Evolutionary conservation across 2,113 vertebrate genomes (phyloP), one percentile per base, ranked within the genome.

Genomic region (Morphnarchus princeps): DNA sequence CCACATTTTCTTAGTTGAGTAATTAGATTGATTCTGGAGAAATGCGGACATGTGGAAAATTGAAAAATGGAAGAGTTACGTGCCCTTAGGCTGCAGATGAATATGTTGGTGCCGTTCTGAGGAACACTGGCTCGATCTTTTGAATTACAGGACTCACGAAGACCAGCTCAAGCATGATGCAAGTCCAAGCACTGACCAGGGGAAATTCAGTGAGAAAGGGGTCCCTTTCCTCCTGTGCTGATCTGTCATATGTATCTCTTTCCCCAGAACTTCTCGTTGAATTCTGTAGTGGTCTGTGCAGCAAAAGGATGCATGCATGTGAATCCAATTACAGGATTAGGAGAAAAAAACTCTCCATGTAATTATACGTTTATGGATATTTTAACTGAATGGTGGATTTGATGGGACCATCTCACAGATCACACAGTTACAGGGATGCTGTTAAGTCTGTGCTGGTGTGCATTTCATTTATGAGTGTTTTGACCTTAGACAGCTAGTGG

Each of bases 1-100:
- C 49, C 49, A 21, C 50, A 62, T 88, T 95, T 92, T 90, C 92
- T 82, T 90, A 77, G 59, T 0, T 88, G 82, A 87, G 71, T 77
- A 90, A 96, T 96, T 95, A 82, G 74, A 90, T 92, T 92, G 87
- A 91, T 91, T 90, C 66, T 88, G 74, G 79, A 82, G 92, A 90
- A 82, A 94, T 1, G 47, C 6, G 1, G 82, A 85, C 82, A 87
- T 65, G 90, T 94, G 95, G 84, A 93, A 96, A 97, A 95, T 81
- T 88, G 87, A 92, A 94, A 94, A 93, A 88, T 88, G 80, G 65
- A 71, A 69, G 80, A 87, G 79, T 17, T 45, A 49, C 8, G 10
- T 73, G 87, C 66, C 93, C 87, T 88, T 9, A 88, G 93, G 93
- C 95, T 91, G 74, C 90, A 86, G 87, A 80, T n/a, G 85, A 42